Evolutionary conservation across 2,888 invertebrate genomes (phyloP).

Genomic region (Antheraea assamensis): DNA sequence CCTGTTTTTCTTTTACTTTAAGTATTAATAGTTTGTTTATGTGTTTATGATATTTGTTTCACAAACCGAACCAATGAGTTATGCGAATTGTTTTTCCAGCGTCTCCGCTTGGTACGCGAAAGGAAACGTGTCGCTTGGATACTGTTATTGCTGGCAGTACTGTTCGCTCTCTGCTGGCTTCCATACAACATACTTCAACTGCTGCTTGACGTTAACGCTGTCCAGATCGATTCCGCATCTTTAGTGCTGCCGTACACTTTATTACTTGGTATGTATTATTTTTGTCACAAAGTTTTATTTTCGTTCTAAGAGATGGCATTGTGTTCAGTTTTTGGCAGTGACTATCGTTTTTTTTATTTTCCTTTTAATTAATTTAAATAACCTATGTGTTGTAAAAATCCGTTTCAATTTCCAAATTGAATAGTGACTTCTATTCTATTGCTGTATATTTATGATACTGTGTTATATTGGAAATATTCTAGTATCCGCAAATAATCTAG

Average conservation of each 20-base stretch:
- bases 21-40: too few species aligned
- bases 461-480: not conserved
- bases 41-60: too few species aligned
- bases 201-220: conserved; percentile 83
- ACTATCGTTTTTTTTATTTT: not conserved
- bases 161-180: conserved; percentile 90
- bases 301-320: not conserved
- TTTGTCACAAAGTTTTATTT: not conserved
- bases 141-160: conserved; percentile 86
- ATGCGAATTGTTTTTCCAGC: conserved; percentile 41
- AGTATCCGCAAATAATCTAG: not conserved
- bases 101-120: conserved; percentile 52
- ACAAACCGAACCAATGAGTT: too few species aligned
- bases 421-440: not conserved
- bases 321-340: not conserved
- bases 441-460: not conserved
- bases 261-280: conserved; percentile 72
- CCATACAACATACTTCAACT: conserved; percentile 88
- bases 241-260: conserved; percentile 84
- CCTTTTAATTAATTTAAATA: not conserved
- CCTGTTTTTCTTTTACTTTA: too few species aligned
- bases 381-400: not conserved
- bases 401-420: not conserved
- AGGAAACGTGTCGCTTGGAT: conserved; percentile 89
- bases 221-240: conserved; percentile 62